These are phyloP conservation scores for Apteryx mantelli DNA, from an alignment of 2,113 vertebrate genomes.

Conservation along the genomic window DNA sequence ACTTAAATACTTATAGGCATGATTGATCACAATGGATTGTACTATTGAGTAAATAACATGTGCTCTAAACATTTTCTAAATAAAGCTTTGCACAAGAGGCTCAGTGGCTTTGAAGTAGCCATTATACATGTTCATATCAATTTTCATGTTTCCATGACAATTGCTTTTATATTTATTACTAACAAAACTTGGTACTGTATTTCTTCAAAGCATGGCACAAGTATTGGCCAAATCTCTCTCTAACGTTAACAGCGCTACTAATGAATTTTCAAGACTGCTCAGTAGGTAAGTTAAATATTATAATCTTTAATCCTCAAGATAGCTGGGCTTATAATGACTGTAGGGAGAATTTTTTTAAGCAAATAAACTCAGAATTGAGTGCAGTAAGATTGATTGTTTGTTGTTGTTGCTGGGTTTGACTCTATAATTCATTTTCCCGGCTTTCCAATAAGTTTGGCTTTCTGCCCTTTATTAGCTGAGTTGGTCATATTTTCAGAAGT, in stretches of 20 bases:
- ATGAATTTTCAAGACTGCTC: neutral
- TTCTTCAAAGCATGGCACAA: neutral
- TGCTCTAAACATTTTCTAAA: constrained; percentile 23
- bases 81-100: neutral
- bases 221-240: neutral
- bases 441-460: neutral
- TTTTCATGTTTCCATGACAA: neutral
- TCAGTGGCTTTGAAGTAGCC: neutral
- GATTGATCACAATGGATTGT: neutral
- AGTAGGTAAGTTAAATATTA: neutral
- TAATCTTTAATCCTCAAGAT: neutral
- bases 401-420: neutral
- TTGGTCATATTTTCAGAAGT: neutral
- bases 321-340: neutral
- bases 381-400: neutral
- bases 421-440: neutral
- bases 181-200: neutral
- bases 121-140: neutral
- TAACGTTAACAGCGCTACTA: neutral
- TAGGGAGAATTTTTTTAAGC: neutral
- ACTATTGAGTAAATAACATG: constrained; percentile 14
- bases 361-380: neutral
- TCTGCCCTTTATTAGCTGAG: neutral
- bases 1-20: neutral
- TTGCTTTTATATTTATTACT: neutral